phyloP scores from a whole-genome alignment of 2,888 invertebrate species.

The Mesorhabditis spiculigera region DNA sequence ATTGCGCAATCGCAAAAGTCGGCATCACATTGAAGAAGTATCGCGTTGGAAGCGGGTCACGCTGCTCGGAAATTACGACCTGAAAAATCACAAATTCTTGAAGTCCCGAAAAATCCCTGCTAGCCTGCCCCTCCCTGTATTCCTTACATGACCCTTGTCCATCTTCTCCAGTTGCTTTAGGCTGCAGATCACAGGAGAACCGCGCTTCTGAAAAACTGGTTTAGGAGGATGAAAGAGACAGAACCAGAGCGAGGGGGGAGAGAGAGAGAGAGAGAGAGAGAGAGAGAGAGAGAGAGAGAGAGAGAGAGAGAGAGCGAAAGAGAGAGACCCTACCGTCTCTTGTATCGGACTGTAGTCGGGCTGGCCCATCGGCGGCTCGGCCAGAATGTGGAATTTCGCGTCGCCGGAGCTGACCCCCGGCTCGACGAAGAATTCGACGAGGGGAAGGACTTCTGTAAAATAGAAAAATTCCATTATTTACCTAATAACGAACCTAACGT shows the following conservation, averaged over 20 bases:
- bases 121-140: too few species aligned
- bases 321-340: constrained; percentile 6
- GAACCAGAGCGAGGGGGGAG: too few species aligned
- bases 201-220: constrained; percentile 22
- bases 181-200: constrained; percentile 18
- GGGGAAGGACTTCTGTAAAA: constrained; percentile 78
- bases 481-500: constrained; percentile 76
- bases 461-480: constrained; percentile 7
- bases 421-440: constrained; percentile 87
- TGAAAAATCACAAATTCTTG: not conserved
- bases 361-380: constrained; percentile 59
- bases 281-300: too few species aligned
- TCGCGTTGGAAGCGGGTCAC: constrained; percentile 72
- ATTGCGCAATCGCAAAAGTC: constrained; percentile 82
- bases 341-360: constrained; percentile 29
- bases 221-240: not conserved
- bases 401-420: constrained; percentile 80
- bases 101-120: too few species aligned
- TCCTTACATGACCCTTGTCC: constrained; percentile 67
- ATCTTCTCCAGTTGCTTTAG: constrained; percentile 68
- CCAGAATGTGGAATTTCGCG: constrained; percentile 75
- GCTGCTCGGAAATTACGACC: constrained; percentile 76
- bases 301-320: constrained; percentile 4
- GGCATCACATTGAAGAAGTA: constrained; percentile 88
- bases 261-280: too few species aligned